Evolutionary conservation across 1,140 invertebrate genomes (phyloP).

Genomic region (Neodiprion pinetum): DNA sequence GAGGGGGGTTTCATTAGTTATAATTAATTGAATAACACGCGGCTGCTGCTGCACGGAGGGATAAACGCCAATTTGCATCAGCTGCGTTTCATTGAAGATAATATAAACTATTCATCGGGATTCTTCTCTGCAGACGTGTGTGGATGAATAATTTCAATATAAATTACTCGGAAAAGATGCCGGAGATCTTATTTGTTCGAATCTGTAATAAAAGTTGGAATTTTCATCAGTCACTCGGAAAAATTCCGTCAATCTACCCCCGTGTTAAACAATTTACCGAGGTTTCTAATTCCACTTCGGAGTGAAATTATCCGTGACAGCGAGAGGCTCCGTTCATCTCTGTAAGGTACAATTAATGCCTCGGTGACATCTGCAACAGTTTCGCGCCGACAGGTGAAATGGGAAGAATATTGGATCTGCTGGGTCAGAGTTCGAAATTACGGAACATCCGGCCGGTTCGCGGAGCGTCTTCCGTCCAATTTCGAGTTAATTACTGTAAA

Average conservation of each 20-base stretch:
- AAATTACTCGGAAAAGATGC: not conserved
- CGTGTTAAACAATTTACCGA: too few relatives aligned
- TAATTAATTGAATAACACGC: not conserved
- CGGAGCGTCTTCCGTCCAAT: not conserved
- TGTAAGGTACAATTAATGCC: too few relatives aligned
- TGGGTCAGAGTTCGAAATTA: not conserved
- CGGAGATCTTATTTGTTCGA: not conserved
- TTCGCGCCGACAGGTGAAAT: not conserved
- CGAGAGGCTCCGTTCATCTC: too few relatives aligned
- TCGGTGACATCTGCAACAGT: too few relatives aligned
- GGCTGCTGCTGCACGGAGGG: not conserved
- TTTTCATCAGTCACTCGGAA: too few relatives aligned
- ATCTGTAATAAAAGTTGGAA: not conserved
- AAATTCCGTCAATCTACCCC: too few relatives aligned
- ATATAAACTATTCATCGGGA: too few relatives aligned
- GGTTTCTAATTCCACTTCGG: too few relatives aligned
- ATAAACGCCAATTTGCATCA: too few relatives aligned
- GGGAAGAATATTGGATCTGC: not conserved
- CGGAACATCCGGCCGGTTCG: not conserved
- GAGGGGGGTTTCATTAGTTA: constrained; percentile 6
- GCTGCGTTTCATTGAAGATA: too few relatives aligned
- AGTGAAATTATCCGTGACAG: too few relatives aligned
- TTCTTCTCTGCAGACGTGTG: not conserved
- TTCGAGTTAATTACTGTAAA: not conserved
- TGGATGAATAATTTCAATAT: not conserved